A percentile compares a stretch with the other conserved stretches of the same genome.
Conservation (phyloP, 2,888 invertebrate species). For the Cryptocheilus praepositus region DNA sequence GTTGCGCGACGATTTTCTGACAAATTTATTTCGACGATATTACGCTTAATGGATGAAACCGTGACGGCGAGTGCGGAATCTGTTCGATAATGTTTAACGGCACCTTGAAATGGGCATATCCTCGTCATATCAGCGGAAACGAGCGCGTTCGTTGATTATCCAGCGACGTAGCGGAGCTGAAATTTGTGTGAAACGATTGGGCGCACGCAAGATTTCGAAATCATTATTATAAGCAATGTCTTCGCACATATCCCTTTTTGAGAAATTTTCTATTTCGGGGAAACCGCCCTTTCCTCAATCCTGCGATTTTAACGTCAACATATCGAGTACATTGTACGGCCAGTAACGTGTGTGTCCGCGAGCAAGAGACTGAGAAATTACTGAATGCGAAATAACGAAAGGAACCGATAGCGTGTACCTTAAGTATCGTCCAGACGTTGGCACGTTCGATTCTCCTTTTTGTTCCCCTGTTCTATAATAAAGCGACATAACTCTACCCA, state of each 20-base stretch:
- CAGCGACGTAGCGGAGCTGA: background rate
- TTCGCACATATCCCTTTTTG: slow-evolving; percentile 6
- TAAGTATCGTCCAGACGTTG: too few relatives aligned
- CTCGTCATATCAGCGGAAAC: slow-evolving; percentile 32
- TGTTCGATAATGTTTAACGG: slow-evolving; percentile 17
- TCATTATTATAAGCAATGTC: slow-evolving; percentile 4
- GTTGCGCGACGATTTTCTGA: slow-evolving; percentile 7
- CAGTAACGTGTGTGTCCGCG: slow-evolving; percentile 28
- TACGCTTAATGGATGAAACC: slow-evolving; percentile 39
- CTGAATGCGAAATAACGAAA: background rate
- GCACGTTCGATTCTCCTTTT: too few relatives aligned
- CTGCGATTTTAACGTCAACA: slow-evolving; percentile 45
- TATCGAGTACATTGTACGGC: slow-evolving; percentile 49
- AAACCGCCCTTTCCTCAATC: background rate
- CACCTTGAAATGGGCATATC: slow-evolving; percentile 30
- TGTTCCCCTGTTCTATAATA: background rate
- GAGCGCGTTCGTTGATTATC: slow-evolving; percentile 7
- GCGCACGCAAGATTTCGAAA: slow-evolving; percentile 1
- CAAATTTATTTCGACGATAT: slow-evolving; percentile 10
- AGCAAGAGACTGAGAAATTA: slow-evolving; percentile 1
- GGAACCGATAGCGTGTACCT: too few relatives aligned
- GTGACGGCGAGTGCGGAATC: slow-evolving; percentile 23
- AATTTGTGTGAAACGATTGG: slow-evolving; percentile 1
- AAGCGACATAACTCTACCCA: too few relatives aligned
- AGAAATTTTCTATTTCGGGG: slow-evolving; percentile 4